Percentiles rank a stretch among this genome's conserved stretches.
phyloP scores from a whole-genome alignment of 2,113 vertebrate species.

The Saccopteryx leptura region DNA sequence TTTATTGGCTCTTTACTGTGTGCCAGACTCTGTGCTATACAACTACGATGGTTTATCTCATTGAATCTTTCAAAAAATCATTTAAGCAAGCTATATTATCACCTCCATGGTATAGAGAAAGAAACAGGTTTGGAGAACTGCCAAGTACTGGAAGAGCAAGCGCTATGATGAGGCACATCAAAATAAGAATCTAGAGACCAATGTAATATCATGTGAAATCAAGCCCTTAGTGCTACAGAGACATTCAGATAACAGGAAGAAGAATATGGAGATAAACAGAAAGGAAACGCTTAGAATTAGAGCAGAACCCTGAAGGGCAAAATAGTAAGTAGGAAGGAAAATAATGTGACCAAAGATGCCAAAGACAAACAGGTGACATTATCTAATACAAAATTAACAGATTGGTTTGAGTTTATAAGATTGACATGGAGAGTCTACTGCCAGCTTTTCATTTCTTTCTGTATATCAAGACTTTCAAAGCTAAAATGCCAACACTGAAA shows the following conservation, averaged over 20 bases:
- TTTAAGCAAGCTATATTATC: neutral
- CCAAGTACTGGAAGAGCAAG: neutral
- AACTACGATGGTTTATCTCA: slow-evolving; percentile 35
- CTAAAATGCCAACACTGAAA: slow-evolving; percentile 41
- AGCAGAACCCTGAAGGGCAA: neutral
- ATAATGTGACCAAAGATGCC: neutral
- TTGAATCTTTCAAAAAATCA: neutral
- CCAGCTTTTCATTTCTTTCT: slow-evolving; percentile 48
- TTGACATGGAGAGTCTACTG: neutral
- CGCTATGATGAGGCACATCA: neutral
- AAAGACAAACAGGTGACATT: slow-evolving; percentile 31
- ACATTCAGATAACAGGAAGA: neutral
- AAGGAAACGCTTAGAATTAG: neutral
- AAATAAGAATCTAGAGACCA: neutral
- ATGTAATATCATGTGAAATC: neutral
- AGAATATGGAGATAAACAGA: neutral
- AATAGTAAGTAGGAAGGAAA: slow-evolving; percentile 33
- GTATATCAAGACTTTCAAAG: slow-evolving; percentile 23
- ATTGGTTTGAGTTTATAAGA: neutral
- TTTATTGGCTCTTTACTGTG: neutral
- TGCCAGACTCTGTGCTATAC: neutral
- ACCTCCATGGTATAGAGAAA: neutral
- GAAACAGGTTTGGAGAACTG: neutral
- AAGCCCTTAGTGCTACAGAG: neutral
- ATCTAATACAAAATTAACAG: slow-evolving; percentile 32